Evolutionary conservation across 1,140 invertebrate species (phyloP).

Genomic region (Branchinecta lindahli): DNA sequence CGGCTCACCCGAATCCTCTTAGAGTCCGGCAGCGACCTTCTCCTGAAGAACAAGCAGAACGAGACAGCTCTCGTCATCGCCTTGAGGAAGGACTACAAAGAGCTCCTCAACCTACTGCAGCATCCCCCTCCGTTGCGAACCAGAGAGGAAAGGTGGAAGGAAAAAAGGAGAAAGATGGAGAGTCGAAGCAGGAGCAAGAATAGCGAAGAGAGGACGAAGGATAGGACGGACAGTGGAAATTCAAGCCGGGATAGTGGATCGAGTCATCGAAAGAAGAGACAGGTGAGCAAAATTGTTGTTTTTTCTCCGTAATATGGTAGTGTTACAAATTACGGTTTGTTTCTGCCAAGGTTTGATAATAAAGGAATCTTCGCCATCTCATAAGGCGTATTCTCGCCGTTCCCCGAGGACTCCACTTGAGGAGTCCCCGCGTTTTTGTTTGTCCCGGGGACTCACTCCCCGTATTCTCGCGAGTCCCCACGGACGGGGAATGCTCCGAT

Average conservation of each 20-base stretch:
- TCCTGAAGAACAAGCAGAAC: slow-evolving; percentile 70
- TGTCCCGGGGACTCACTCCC: no score
- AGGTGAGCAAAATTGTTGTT: slow-evolving; percentile 13
- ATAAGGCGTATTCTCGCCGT: no score
- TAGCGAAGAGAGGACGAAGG: slow-evolving; percentile 30
- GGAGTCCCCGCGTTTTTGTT: no score
- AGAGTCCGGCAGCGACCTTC: slow-evolving; percentile 63
- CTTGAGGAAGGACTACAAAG: slow-evolving; percentile 59
- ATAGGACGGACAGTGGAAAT: slow-evolving; percentile 30
- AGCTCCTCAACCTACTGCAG: slow-evolving; percentile 61
- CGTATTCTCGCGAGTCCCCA: no score
- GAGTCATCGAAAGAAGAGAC: slow-evolving; percentile 25
- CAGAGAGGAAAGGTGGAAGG: background rate
- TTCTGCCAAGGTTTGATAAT: no score
- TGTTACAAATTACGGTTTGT: no score
- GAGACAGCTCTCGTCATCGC: slow-evolving; percentile 84
- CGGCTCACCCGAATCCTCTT: slow-evolving; percentile 81
- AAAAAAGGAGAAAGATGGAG: slow-evolving; percentile 26
- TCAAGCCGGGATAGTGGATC: slow-evolving; percentile 35
- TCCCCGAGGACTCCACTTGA: no score
- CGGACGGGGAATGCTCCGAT: no score
- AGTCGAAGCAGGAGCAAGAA: slow-evolving; percentile 30
- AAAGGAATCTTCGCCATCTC: no score
- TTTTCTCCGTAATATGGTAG: background rate
- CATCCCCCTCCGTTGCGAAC: slow-evolving; percentile 34